phyloP scores from a whole-genome alignment of 2,888 invertebrate species.

The Campoletis raptor region DNA sequence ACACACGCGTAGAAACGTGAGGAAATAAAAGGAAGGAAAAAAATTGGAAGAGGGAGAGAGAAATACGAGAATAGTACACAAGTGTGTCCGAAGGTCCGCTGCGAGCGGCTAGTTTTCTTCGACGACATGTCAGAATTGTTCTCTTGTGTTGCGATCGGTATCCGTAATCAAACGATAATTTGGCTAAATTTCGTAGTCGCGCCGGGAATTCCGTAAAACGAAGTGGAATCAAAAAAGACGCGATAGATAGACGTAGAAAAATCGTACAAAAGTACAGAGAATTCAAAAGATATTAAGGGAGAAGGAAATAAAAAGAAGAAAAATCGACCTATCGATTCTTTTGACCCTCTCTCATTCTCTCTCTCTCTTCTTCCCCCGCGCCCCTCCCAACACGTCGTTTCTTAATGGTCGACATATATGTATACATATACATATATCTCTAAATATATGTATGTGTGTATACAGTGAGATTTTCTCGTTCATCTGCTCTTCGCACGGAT shows the following conservation, averaged over 20 bases:
- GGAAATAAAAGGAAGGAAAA: conserved; percentile 52
- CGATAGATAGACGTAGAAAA: conserved; percentile 4
- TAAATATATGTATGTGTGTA: neutral
- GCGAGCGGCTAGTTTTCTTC: conserved; percentile 23
- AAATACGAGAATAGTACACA: conserved; percentile 36
- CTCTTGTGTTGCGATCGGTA: conserved; percentile 52
- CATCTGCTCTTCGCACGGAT: conserved; percentile 39
- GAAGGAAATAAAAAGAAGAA: conserved; percentile 42
- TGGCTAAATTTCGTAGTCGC: conserved; percentile 29
- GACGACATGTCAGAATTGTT: conserved; percentile 65
- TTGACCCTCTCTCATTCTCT: conserved; percentile 51
- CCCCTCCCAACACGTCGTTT: conserved; percentile 45
- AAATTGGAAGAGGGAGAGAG: conserved; percentile 34
- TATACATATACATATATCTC: neutral
- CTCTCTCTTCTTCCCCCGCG: conserved; percentile 30
- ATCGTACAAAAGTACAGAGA: conserved; percentile 10
- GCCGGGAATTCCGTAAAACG: conserved; percentile 42
- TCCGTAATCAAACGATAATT: conserved; percentile 32
- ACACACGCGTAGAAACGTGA: conserved; percentile 13
- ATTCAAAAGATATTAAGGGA: neutral
- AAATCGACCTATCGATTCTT: conserved; percentile 68
- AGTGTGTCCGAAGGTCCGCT: conserved; percentile 33
- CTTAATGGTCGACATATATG: conserved; percentile 43
- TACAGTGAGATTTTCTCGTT: conserved; percentile 52
- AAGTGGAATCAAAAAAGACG: neutral